phyloP scores from a whole-genome alignment of 1,140 invertebrate genomes.

The Diabrotica undecimpunctata region DNA sequence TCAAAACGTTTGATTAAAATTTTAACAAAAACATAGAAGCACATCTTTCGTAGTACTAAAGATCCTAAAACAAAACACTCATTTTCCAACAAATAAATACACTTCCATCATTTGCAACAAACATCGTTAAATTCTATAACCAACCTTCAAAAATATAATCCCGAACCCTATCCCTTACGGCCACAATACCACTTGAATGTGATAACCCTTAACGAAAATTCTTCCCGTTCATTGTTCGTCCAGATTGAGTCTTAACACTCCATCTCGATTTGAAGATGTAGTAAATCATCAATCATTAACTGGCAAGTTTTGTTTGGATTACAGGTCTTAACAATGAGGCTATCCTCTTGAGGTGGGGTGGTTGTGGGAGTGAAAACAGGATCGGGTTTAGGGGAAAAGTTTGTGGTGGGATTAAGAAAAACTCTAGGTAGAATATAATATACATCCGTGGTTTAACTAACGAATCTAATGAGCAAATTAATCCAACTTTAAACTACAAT shows the following conservation, averaged over 20 bases:
- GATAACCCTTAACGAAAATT: not conserved
- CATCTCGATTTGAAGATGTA: constrained; percentile 11
- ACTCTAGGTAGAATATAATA: too few species aligned
- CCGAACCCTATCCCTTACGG: not conserved
- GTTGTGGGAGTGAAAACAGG: not conserved
- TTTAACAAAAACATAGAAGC: too few species aligned
- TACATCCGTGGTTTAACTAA: too few species aligned
- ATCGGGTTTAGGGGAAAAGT: not conserved
- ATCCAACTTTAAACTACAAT: too few species aligned
- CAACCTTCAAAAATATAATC: not conserved
- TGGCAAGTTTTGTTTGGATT: constrained; percentile 30
- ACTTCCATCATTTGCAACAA: too few species aligned
- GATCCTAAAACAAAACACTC: too few species aligned
- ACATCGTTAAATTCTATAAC: not conserved
- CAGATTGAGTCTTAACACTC: constrained; percentile 21
- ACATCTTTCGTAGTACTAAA: too few species aligned
- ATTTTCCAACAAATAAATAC: too few species aligned
- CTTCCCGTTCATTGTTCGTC: constrained; percentile 20
- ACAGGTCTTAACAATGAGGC: constrained; percentile 23
- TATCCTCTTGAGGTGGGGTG: constrained; percentile 16
- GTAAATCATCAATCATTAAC: constrained; percentile 31
- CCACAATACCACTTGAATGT: not conserved
- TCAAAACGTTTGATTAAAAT: too few species aligned
- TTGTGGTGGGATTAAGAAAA: too few species aligned
- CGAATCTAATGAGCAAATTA: too few species aligned